These are phyloP conservation scores for Thecophora atra DNA, from an alignment of 2,888 invertebrate genomes.

Conservation along the genomic window DNA sequence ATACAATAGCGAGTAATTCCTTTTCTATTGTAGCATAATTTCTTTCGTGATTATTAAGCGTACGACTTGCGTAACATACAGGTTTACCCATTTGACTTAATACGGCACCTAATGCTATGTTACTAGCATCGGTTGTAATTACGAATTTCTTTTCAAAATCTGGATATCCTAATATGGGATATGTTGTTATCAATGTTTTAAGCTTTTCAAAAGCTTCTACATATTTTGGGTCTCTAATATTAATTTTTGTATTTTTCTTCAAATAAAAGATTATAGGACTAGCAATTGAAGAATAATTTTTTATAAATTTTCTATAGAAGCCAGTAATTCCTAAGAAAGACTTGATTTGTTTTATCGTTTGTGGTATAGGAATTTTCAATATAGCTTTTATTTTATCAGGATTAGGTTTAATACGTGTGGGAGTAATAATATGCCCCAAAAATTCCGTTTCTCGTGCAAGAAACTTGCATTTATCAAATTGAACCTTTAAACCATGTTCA, in stretches of 20 bases:
- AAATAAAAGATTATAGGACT: conserved; percentile 8
- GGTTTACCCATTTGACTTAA: conserved; percentile 40
- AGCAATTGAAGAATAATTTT: conserved; percentile 30
- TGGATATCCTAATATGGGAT: conserved; percentile 40
- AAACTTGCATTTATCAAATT: conserved; percentile 41
- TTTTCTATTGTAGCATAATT: conserved; percentile 42
- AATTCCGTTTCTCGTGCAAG: conserved; percentile 38
- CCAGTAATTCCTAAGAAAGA: conserved; percentile 41
- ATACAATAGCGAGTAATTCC: conserved; percentile 40
- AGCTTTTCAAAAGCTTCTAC: conserved; percentile 29
- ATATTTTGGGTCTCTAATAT: conserved; percentile 21
- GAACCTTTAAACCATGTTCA: conserved; percentile 38
- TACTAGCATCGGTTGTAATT: conserved; percentile 41
- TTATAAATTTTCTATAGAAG: conserved; percentile 33
- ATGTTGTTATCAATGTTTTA: conserved; percentile 32
- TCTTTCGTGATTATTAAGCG: conserved; percentile 42
- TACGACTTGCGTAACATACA: conserved; percentile 41
- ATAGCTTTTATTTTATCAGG: conserved; percentile 21
- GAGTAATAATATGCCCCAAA: conserved; percentile 41
- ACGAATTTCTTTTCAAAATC: conserved; percentile 42
- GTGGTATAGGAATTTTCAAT: conserved; percentile 39
- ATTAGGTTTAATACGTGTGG: no score
- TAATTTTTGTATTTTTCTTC: conserved; percentile 28
- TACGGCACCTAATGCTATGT: conserved; percentile 43
- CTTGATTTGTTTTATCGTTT: conserved; percentile 41